Conservation (phyloP, 2,797 vertebrate genomes). For the Thamnophis elegans region DNA sequence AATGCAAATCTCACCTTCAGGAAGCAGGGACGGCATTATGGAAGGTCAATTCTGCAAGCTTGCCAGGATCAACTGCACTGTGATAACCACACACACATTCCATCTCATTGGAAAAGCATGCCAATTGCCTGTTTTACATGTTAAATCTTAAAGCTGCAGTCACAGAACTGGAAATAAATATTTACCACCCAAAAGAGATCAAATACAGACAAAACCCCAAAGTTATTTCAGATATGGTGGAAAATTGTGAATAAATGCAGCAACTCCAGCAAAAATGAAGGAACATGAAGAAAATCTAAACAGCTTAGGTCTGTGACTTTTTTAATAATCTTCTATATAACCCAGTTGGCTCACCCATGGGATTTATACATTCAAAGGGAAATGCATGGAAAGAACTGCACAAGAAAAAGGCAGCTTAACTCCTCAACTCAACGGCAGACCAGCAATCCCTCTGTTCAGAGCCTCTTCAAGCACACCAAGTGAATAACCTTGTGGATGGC, state of each 20-base stretch:
- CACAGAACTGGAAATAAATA: background rate
- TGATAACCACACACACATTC: background rate
- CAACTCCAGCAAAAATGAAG: background rate
- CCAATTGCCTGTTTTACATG: background rate
- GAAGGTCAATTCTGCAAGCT: background rate
- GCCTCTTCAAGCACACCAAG: background rate
- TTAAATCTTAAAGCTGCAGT: background rate
- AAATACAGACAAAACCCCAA: background rate
- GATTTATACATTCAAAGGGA: background rate
- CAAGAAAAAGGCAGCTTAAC: background rate
- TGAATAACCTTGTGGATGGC: background rate
- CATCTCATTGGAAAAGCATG: background rate
- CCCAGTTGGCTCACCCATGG: background rate
- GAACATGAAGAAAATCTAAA: background rate
- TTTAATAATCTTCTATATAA: background rate
- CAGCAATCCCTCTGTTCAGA: background rate
- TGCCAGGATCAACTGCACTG: background rate
- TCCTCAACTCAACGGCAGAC: background rate
- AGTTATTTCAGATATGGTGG: background rate
- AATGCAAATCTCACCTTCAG: background rate
- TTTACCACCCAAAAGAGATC: background rate
- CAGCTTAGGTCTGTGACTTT: background rate
- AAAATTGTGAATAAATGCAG: background rate
- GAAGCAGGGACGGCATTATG: background rate
- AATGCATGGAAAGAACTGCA: background rate